Evolutionary conservation across 2,888 invertebrate genomes (phyloP).

Genomic region (Agrochola macilenta): DNA sequence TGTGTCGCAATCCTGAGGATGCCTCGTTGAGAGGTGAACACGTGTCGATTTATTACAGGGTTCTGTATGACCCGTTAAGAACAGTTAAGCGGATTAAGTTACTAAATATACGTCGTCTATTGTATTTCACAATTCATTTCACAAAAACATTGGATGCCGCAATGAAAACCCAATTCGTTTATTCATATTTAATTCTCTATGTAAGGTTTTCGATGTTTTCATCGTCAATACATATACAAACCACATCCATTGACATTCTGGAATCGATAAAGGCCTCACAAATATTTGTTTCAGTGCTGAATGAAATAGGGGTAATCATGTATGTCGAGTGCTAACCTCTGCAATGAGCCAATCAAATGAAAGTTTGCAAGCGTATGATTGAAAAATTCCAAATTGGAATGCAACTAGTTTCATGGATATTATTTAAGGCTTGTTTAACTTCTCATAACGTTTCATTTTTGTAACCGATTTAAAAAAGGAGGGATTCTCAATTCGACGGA

Average conservation of each 20-base stretch:
- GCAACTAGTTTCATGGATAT: constrained; percentile 46
- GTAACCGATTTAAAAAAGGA: no score
- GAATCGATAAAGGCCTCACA: constrained; percentile 48
- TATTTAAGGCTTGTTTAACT: constrained; percentile 24
- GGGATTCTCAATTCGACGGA: no score
- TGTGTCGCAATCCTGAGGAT: no score
- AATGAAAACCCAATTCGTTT: constrained; percentile 27
- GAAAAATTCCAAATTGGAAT: constrained; percentile 48
- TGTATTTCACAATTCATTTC: constrained; percentile 4
- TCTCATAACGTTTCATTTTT: constrained; percentile 11
- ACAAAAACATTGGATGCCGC: not conserved
- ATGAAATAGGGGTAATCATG: constrained; percentile 15
- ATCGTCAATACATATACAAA: constrained; percentile 9
- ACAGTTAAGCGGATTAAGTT: no score
- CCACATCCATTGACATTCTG: constrained; percentile 25
- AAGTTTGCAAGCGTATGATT: constrained; percentile 32
- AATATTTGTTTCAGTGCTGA: constrained; percentile 48
- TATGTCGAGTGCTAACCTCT: constrained; percentile 24
- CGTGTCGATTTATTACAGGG: no score
- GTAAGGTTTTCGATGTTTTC: constrained; percentile 21
- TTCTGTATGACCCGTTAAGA: no score
- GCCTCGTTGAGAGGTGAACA: no score
- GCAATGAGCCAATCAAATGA: constrained; percentile 39
- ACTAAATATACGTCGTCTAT: no score
- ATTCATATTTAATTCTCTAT: constrained; percentile 20